A percentile compares a stretch with the other conserved stretches of the same genome.
Evolutionary conservation across 2,888 invertebrate species (phyloP).

Genomic region (Drosophila bunnanda): DNA sequence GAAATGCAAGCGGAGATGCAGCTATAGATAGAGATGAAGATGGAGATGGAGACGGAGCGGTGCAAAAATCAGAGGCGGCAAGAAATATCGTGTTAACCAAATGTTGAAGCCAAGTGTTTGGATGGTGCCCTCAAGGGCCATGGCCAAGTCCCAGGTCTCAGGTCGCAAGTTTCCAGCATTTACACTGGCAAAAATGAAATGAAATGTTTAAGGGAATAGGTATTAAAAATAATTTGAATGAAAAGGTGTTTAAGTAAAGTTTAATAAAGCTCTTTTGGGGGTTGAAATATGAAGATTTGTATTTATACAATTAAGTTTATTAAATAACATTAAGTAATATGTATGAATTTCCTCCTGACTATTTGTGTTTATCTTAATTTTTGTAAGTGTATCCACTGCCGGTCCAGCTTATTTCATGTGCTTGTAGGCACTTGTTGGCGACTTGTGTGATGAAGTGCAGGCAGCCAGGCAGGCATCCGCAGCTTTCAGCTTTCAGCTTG

Average conservation of each 20-base stretch:
- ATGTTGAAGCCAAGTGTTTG: conserved; percentile 77
- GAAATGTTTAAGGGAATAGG: too few relatives aligned
- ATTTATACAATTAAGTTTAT: too few relatives aligned
- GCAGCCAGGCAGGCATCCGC: conserved; percentile 41
- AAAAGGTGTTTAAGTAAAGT: rapidly evolving
- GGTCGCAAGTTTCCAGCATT: neutral
- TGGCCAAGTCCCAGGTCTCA: conserved; percentile 34
- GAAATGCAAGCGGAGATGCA: conserved; percentile 3
- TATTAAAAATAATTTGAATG: too few relatives aligned
- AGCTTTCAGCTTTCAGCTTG: conserved; percentile 22
- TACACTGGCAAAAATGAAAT: neutral
- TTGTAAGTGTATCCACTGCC: conserved; percentile 1
- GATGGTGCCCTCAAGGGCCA: conserved; percentile 67
- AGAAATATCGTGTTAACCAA: conserved; percentile 77
- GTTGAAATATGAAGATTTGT: neutral
- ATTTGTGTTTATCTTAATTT: neutral
- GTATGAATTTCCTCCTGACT: rapidly evolving
- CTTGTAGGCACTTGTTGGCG: conserved; percentile 59
- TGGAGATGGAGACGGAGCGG: conserved; percentile 9
- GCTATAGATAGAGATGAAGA: conserved; percentile 6
- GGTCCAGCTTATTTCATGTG: conserved; percentile 42
- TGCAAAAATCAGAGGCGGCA: conserved; percentile 72
- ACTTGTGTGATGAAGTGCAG: conserved; percentile 79
- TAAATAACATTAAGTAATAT: too few relatives aligned
- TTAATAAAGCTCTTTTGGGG: neutral